Evolutionary conservation across 2,113 vertebrate genomes (phyloP).

Genomic region (Loxodonta africana): DNA sequence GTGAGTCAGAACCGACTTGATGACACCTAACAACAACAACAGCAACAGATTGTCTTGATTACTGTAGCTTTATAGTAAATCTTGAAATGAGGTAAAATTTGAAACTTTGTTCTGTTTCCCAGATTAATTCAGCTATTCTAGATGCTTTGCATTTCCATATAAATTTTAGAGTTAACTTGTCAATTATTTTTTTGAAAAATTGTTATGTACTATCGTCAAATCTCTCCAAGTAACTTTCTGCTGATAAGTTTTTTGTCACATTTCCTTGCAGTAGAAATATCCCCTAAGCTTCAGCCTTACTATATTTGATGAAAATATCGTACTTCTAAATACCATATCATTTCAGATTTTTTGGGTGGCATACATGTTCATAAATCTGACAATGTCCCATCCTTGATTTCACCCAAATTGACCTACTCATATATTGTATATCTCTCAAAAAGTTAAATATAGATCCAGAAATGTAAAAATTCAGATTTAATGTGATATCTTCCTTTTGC

Average conservation of each 20-base stretch:
- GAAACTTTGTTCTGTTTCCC: neutral
- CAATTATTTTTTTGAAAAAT: neutral
- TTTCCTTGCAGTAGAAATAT: neutral
- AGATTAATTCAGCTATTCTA: neutral
- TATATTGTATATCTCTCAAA: neutral
- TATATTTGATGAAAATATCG: neutral
- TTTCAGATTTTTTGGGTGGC: neutral
- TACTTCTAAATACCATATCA: neutral
- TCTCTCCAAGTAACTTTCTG: neutral
- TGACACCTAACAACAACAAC: too few relatives aligned
- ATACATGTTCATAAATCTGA: neutral
- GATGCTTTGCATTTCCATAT: neutral
- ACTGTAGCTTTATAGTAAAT: neutral
- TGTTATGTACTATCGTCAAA: neutral
- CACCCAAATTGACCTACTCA: neutral
- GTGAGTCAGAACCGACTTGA: too few relatives aligned
- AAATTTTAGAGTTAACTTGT: neutral
- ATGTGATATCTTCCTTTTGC: neutral
- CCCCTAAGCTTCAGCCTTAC: neutral
- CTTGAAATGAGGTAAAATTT: neutral
- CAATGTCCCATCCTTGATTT: neutral
- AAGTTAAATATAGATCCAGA: neutral
- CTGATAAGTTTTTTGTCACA: neutral
- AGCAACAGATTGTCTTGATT: neutral
- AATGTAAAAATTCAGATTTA: neutral